A percentile compares a stretch with the other conserved stretches of the same genome.
Conservation (phyloP, 2,113 vertebrate species). For the Oreochromis niloticus region DNA sequence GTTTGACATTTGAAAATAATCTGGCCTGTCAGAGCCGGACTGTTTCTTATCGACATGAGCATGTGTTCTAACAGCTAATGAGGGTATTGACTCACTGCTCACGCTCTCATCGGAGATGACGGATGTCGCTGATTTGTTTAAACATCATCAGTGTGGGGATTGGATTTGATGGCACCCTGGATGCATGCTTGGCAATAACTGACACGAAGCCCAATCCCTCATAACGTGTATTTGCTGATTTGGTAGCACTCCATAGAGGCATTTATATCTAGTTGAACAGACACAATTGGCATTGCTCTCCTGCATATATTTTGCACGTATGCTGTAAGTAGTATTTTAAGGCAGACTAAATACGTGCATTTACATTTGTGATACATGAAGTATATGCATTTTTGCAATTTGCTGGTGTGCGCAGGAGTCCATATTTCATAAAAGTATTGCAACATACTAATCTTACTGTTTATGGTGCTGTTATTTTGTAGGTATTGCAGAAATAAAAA, state of each 20-base stretch:
- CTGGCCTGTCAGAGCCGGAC: constrained; percentile 14
- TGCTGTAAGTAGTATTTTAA: neutral
- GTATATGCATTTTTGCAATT: neutral
- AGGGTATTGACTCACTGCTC: constrained; percentile 29
- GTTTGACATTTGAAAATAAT: constrained; percentile 25
- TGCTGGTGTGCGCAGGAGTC: neutral
- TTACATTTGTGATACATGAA: neutral
- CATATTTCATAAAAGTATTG: neutral
- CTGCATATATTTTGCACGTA: neutral
- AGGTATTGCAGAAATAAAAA: neutral
- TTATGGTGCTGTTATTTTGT: neutral
- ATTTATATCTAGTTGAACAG: constrained; percentile 3
- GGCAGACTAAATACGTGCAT: neutral
- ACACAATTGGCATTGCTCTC: neutral
- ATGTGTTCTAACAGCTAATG: constrained; percentile 40
- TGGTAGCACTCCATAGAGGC: constrained; percentile 1
- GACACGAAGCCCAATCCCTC: constrained; percentile 38
- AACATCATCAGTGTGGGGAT: constrained; percentile 26
- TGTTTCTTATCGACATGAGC: constrained; percentile 38
- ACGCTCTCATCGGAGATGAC: constrained; percentile 31
- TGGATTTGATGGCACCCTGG: constrained; percentile 55
- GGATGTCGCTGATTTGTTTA: constrained; percentile 40
- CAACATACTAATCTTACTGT: neutral
- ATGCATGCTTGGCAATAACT: constrained; percentile 38
- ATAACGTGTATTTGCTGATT: constrained; percentile 28